Base-by-base conservation (phyloP, 2,888 invertebrate genomes). In the Microchrysa polita region DNA sequence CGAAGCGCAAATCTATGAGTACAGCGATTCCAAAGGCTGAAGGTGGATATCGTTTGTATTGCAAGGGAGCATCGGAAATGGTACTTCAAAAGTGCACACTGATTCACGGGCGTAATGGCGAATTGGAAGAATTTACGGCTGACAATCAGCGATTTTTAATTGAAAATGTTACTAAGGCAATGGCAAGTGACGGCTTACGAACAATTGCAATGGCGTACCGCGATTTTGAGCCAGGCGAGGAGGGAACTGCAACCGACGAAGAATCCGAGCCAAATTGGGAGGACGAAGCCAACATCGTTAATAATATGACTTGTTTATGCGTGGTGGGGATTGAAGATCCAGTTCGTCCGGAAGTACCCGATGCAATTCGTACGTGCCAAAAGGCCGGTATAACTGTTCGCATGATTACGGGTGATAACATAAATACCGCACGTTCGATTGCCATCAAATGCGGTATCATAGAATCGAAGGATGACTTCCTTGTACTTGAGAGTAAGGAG, bases 321-420 rank as follows among this genome's bases (percentile, higher is more conserved):
- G 95, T 99, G 77, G 96, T 98, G 78, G 99, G 99, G 78, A 98
- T 98, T 83, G 97, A 98, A 87, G 99, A 99, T 87, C 99, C 99
- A 23, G 99, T 99, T 76, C 90, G 99, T 82, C 94, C 96, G 18
- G 99, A 98, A 89, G 97, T 84, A 76, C 96, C 96, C 40, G 97
- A 96, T 79, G 98, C 99, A 48, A 99, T 99, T 80, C 89, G 90
- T 76, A 94, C 93, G 84, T 99, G 99, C 86, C 97, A 98, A 87
- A 92, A 93, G 81, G 96, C 99, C 57, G 99, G 99, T 79, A 99
- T 99, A 81, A 97, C 97, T 10, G 99, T 99, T 22, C 91, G 98
- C 74, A 99, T 99, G 99, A 98, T 99, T 73, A 99, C 99, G 9
- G 99, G 98, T 65, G 99, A 99, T 88, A 99, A 99, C 86, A 92